These are phyloP conservation scores for Arenaria interpres DNA, from an alignment of 2,113 vertebrate genomes.

Conservation along the genomic window DNA sequence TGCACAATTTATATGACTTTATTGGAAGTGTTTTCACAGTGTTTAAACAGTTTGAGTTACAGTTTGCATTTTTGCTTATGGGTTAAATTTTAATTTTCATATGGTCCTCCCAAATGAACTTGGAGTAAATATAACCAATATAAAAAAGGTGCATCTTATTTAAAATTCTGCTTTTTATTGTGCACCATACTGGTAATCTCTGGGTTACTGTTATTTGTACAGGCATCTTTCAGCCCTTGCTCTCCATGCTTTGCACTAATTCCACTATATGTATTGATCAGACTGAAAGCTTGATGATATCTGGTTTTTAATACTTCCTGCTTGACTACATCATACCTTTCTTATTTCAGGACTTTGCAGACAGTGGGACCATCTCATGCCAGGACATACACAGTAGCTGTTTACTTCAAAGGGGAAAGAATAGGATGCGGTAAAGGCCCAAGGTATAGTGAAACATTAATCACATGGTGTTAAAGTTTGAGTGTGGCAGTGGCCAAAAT, in stretches of 20 bases:
- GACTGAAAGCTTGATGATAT: neutral
- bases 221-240: neutral
- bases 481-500: neutral
- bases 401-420: conserved; percentile 97
- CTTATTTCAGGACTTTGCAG: conserved; percentile 88
- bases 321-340: conserved; percentile 1
- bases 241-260: neutral
- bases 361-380: conserved; percentile 97
- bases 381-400: conserved; percentile 95
- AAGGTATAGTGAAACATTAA: conserved; percentile 79
- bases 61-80: neutral
- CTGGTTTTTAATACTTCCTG: neutral
- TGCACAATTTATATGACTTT: neutral
- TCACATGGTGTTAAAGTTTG: neutral
- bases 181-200: neutral
- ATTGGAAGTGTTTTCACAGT: neutral
- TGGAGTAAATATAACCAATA: neutral
- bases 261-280: neutral
- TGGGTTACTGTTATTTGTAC: neutral
- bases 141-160: neutral
- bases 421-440: conserved; percentile 98
- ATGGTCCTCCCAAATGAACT: neutral
- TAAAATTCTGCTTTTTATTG: neutral
- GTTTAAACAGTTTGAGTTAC: neutral
- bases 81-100: neutral